A percentile compares a stretch with the other conserved stretches of the same genome.
These are phyloP conservation scores for Limnephilus rhombicus DNA, from an alignment of 2,888 invertebrate species.

Conservation along the genomic window DNA sequence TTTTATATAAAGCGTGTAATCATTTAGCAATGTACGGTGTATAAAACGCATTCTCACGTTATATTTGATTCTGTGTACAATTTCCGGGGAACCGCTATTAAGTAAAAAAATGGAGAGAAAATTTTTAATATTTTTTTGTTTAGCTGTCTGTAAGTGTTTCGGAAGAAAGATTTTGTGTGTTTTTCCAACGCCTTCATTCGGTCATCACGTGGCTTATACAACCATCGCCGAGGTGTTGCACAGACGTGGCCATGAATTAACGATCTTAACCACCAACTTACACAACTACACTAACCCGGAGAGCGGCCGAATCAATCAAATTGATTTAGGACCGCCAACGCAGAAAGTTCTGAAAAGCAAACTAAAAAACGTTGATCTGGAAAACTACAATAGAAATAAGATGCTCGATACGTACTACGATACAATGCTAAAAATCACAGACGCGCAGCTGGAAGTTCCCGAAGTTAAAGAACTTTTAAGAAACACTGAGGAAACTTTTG, in stretches of 20 bases:
- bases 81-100: not conserved
- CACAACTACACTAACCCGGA: not conserved
- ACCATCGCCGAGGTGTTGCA: slow-evolving; percentile 30
- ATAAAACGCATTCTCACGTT: too few species aligned
- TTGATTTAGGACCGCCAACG: slow-evolving; percentile 69
- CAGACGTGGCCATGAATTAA: slow-evolving; percentile 47
- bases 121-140: not conserved
- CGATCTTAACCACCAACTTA: slow-evolving; percentile 43
- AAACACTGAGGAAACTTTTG: slow-evolving; percentile 67
- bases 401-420: slow-evolving; percentile 4
- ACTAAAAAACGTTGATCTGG: slow-evolving; percentile 54
- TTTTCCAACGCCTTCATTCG: slow-evolving; percentile 49
- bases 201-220: slow-evolving; percentile 48
- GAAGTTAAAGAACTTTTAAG: slow-evolving; percentile 56
- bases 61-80: not conserved
- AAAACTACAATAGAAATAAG: not conserved
- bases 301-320: slow-evolving; percentile 68
- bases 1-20: not conserved
- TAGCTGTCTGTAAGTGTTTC: not conserved
- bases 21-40: not conserved
- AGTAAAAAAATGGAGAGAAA: not conserved
- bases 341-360: slow-evolving; percentile 66
- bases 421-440: slow-evolving; percentile 63
- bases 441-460: slow-evolving; percentile 64
- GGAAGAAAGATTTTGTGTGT: slow-evolving; percentile 51